Percentiles rank a stretch among this genome's conserved stretches.
These are phyloP conservation scores for Atrichornis clamosus DNA, from an alignment of 2,113 vertebrate genomes.

Conservation along the genomic window DNA sequence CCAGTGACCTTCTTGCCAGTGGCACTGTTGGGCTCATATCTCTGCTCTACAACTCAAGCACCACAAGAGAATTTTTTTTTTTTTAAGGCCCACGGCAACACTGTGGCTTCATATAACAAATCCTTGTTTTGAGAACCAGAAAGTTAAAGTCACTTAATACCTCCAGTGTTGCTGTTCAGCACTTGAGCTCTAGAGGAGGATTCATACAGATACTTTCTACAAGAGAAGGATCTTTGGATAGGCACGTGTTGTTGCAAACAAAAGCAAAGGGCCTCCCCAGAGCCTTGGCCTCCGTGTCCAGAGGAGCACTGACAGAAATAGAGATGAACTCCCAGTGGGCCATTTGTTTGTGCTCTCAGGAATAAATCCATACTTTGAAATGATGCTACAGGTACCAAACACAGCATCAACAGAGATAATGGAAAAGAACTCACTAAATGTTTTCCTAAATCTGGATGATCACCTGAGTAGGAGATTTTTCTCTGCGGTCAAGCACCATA, in stretches of 20 bases:
- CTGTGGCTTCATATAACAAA: neutral
- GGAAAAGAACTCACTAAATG: neutral
- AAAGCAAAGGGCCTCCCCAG: neutral
- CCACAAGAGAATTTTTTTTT: neutral
- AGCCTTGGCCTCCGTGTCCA: neutral
- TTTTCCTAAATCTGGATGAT: neutral
- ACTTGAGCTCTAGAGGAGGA: neutral
- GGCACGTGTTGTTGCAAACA: fast-evolving
- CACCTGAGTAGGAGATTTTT: neutral
- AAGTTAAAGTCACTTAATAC: neutral
- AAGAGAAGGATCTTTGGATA: neutral
- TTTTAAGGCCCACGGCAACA: neutral
- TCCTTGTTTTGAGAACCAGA: neutral
- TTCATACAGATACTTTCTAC: neutral
- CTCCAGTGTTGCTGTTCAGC: neutral
- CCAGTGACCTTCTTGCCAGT: neutral
- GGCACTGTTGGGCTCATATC: neutral
- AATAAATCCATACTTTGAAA: neutral
- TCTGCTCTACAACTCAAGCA: neutral
- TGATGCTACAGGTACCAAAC: neutral
- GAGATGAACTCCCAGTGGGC: neutral
- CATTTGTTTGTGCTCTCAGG: neutral
- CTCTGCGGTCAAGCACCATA: neutral
- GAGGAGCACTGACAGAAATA: neutral
- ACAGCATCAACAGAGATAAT: neutral